Percentiles rank a stretch among this genome's conserved stretches.
phyloP scores from a whole-genome alignment of 2,888 invertebrate species.

The Noctua comes region DNA sequence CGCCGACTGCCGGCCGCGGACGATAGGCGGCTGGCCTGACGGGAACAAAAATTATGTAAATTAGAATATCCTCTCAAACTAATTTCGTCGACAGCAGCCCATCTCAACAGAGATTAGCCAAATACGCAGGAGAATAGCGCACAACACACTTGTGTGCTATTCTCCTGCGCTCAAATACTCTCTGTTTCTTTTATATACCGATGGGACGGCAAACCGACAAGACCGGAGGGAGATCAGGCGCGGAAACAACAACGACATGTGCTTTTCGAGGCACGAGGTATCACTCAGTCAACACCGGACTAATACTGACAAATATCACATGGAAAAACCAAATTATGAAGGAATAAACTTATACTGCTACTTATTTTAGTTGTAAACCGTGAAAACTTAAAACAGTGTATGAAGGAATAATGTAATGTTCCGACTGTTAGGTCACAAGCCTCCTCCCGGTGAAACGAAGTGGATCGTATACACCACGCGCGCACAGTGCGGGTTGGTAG shows the following conservation, averaged over 20 bases:
- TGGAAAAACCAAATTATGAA: too few relatives aligned
- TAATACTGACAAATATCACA: too few relatives aligned
- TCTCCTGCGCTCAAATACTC: background rate
- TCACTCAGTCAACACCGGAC: too few relatives aligned
- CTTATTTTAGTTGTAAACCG: too few relatives aligned
- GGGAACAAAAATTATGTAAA: background rate
- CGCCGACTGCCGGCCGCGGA: conserved; percentile 87
- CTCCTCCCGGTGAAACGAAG: too few relatives aligned
- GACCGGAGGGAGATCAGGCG: background rate
- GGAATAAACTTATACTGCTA: too few relatives aligned
- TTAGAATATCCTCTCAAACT: background rate
- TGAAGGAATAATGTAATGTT: too few relatives aligned
- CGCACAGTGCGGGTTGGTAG: too few relatives aligned
- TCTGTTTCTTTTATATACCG: background rate
- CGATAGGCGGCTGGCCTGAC: conserved; percentile 85
- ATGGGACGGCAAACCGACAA: background rate
- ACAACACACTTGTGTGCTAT: too few relatives aligned
- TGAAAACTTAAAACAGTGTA: too few relatives aligned
- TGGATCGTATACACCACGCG: background rate
- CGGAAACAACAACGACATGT: background rate
- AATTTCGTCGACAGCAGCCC: background rate
- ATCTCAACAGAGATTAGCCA: background rate
- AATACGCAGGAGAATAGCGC: background rate
- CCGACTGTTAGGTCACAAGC: too few relatives aligned
- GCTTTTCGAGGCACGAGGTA: background rate